A percentile compares a stretch with the other conserved stretches of the same genome.
These are phyloP conservation scores for Rhombomys opimus DNA, from an alignment of 2,113 vertebrate genomes.

Conservation along the genomic window DNA sequence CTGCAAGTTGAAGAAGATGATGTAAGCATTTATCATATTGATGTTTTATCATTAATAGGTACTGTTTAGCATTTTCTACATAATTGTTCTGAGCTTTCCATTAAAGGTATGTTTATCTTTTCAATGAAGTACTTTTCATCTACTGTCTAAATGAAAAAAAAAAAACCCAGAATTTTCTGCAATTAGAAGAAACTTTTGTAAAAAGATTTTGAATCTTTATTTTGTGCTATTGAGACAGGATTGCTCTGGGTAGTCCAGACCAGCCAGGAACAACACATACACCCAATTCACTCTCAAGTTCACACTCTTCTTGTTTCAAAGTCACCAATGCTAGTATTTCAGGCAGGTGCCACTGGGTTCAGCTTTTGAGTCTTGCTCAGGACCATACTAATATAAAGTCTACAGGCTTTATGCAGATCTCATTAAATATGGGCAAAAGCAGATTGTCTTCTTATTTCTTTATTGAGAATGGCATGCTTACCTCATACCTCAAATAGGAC, in stretches of 20 bases:
- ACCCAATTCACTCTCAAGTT: background rate
- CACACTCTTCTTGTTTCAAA: no score
- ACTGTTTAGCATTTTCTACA: background rate
- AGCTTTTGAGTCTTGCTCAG: background rate
- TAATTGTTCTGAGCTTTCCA: background rate
- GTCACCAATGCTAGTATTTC: background rate
- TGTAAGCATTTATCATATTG: background rate
- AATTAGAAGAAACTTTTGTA: slow-evolving; percentile 50
- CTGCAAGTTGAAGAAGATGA: background rate
- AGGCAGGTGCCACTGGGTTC: background rate
- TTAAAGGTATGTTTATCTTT: slow-evolving; percentile 3
- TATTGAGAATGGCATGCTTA: background rate
- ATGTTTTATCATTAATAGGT: background rate
- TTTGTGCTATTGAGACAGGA: background rate
- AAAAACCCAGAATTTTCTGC: slow-evolving; percentile 29
- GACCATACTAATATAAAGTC: background rate
- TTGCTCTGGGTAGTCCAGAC: background rate
- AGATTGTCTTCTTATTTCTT: background rate
- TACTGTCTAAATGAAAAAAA: slow-evolving; percentile 33
- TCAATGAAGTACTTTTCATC: slow-evolving; percentile 43
- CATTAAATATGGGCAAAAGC: background rate
- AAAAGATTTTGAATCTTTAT: background rate
- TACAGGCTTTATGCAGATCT: background rate
- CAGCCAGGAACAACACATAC: background rate
- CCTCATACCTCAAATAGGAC: background rate